These are phyloP conservation scores for Drosophila ogumai DNA, from an alignment of 1,140 invertebrate genomes.

Conservation along the genomic window DNA sequence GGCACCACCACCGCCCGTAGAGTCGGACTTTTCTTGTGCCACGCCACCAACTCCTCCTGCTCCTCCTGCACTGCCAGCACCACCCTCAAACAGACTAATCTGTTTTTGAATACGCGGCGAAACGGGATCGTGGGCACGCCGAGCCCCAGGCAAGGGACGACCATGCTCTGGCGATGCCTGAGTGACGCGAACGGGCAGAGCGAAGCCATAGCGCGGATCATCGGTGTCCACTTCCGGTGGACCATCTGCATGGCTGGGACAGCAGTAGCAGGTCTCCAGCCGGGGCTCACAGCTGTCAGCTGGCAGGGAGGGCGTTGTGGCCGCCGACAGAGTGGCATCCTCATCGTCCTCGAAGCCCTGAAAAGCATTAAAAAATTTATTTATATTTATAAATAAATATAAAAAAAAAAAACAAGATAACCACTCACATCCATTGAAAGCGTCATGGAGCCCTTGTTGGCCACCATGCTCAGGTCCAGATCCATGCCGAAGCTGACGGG, in stretches of 20 bases:
- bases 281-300: constrained; percentile 57
- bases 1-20: constrained; percentile 19
- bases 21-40: constrained; percentile 9
- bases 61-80: not conserved
- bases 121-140: constrained; percentile 69
- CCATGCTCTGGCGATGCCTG: constrained; percentile 63
- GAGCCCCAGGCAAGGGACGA: constrained; percentile 17
- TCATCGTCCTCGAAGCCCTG: constrained; percentile 84
- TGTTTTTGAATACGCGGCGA: constrained; percentile 81
- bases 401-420: not conserved
- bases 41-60: not conserved
- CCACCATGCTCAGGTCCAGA: constrained; percentile 71
- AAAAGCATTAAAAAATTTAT: not conserved
- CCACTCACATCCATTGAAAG: constrained; percentile 72
- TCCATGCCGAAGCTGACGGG: constrained; percentile 74
- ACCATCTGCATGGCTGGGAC: constrained; percentile 61
- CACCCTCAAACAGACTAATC: constrained; percentile 77
- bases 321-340: constrained; percentile 86
- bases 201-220: constrained; percentile 62
- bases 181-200: constrained; percentile 57
- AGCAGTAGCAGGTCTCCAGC: constrained; percentile 71
- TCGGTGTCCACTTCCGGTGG: constrained; percentile 68
- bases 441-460: constrained; percentile 78
- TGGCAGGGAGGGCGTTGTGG: constrained; percentile 74
- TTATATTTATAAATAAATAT: too few species aligned